Conservation (phyloP, 1,140 invertebrate species). For the Camponotus vicinus region DNA sequence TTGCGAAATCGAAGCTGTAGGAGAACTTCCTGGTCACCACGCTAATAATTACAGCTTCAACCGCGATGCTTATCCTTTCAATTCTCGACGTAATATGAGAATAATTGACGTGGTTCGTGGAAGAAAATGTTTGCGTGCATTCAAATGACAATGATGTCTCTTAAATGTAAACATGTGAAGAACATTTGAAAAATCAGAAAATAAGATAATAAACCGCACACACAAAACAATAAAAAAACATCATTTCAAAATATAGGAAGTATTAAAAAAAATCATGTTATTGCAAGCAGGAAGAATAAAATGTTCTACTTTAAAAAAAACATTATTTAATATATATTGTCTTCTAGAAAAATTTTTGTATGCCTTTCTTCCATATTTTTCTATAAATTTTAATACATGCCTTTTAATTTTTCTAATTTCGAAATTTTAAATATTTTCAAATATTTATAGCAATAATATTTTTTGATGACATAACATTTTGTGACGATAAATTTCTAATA, state of each 20-base stretch:
- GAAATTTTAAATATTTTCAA: slow-evolving; percentile 2
- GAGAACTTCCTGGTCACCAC: slow-evolving; percentile 52
- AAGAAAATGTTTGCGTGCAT: slow-evolving; percentile 45
- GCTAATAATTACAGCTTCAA: slow-evolving; percentile 38
- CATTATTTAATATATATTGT: not conserved
- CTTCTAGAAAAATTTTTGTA: not conserved
- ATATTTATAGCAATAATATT: not conserved
- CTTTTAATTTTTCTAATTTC: not conserved
- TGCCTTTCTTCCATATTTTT: not conserved
- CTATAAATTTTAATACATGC: not conserved
- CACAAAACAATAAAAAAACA: too few relatives aligned
- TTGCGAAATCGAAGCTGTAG: slow-evolving; percentile 14
- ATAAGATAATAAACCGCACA: not conserved
- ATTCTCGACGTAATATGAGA: slow-evolving; percentile 69
- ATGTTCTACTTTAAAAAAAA: not conserved
- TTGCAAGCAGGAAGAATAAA: not conserved
- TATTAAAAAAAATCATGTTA: not conserved
- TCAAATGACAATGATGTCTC: not conserved
- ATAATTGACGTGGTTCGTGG: slow-evolving; percentile 66
- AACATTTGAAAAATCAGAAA: slow-evolving; percentile 28
- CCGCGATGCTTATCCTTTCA: slow-evolving; percentile 65
- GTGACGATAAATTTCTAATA: not conserved
- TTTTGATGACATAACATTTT: not conserved
- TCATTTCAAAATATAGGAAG: not conserved
- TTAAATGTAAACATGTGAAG: not conserved